Evolutionary conservation across 2,888 invertebrate genomes (phyloP).

Genomic region (Andrena fulva): DNA sequence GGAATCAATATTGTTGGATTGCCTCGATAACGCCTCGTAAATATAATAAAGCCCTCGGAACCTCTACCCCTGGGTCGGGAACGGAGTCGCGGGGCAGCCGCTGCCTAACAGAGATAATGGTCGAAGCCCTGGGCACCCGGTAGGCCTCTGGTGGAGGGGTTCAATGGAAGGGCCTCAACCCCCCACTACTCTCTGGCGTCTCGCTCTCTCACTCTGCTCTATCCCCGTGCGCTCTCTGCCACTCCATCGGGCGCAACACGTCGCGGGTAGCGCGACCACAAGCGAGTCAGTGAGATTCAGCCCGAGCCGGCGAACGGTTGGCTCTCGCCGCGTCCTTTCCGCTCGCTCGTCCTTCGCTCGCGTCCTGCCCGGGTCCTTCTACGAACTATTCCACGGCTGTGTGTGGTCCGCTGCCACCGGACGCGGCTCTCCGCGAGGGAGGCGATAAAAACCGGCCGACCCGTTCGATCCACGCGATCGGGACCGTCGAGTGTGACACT

Average conservation of each 20-base stretch:
- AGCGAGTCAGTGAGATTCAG: conserved; percentile 79
- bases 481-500: conserved; percentile 1
- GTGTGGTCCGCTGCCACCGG: conserved; percentile 72
- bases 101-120: conserved; percentile 75
- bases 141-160: conserved; percentile 57
- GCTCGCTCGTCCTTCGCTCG: conserved; percentile 35
- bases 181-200: conserved; percentile 40
- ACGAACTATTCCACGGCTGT: conserved; percentile 72
- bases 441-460: conserved; percentile 35
- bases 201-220: conserved; percentile 9
- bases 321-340: conserved; percentile 52
- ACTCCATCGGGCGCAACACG: conserved; percentile 56
- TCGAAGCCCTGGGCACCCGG: conserved; percentile 73
- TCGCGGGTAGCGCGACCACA: conserved; percentile 62
- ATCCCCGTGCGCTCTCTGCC: conserved; percentile 40
- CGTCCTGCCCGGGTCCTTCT: conserved; percentile 28
- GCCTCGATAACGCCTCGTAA: conserved; percentile 81
- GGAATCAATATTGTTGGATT: conserved; percentile 83
- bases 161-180: conserved; percentile 62
- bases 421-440: conserved; percentile 2
- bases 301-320: conserved; percentile 76
- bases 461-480: conserved; percentile 34
- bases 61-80: conserved; percentile 47
- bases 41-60: conserved; percentile 79
- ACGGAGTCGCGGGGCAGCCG: conserved; percentile 39